These are phyloP conservation scores for Tadarida brasiliensis DNA, from an alignment of 2,797 vertebrate species.

Conservation along the genomic window DNA sequence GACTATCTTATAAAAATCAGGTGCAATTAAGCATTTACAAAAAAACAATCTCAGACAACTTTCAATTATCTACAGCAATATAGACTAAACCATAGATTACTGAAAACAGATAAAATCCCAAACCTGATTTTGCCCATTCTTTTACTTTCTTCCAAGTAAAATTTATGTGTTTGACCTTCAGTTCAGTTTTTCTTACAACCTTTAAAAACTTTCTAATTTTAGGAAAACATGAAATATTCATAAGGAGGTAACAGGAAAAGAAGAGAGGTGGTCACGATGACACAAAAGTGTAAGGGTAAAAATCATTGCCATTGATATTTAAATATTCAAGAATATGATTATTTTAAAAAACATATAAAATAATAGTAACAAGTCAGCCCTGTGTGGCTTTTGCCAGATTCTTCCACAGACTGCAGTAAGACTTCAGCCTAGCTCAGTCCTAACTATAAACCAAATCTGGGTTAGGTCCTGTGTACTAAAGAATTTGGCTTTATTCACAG, in stretches of 20 bases:
- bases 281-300: not conserved
- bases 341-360: not conserved
- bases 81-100: not conserved
- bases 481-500: constrained; percentile 14
- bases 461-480: not conserved
- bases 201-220: constrained; percentile 59
- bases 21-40: constrained; percentile 58
- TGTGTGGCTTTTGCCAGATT: constrained; percentile 20
- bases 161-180: not conserved
- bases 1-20: constrained; percentile 41
- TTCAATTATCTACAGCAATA: constrained; percentile 7
- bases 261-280: not conserved
- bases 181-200: constrained; percentile 25
- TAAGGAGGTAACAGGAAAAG: not conserved
- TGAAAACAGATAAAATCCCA: not conserved
- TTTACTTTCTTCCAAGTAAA: constrained; percentile 46
- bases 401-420: not conserved
- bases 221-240: constrained; percentile 39
- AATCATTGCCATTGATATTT: constrained; percentile 12
- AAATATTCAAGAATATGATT: not conserved
- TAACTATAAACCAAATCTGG: not conserved
- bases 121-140: constrained; percentile 17
- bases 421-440: not conserved
- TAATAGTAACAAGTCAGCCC: not conserved
- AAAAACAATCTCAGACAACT: constrained; percentile 18